These are phyloP conservation scores for Hippocampus barbouri DNA, from an alignment of 2,113 vertebrate genomes.

Conservation along the genomic window DNA sequence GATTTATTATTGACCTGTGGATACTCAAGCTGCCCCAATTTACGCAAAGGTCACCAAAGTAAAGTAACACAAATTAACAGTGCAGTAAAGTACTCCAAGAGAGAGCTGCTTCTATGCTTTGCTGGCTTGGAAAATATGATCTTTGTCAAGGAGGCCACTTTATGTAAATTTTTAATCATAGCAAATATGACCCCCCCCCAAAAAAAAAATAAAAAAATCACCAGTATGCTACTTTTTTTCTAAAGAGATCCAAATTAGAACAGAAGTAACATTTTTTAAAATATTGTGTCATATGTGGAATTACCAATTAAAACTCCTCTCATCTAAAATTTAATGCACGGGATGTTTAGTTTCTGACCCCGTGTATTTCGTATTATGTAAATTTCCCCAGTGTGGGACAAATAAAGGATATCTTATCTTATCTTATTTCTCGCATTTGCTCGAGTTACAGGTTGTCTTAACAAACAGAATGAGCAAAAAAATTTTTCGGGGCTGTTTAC, in stretches of 20 bases:
- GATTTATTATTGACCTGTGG: slow-evolving; percentile 36
- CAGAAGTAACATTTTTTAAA: not conserved
- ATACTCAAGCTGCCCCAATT: slow-evolving; percentile 6
- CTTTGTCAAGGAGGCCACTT: not conserved
- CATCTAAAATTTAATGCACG: not conserved
- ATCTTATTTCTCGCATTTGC: too few relatives aligned
- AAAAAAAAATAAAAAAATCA: too few relatives aligned
- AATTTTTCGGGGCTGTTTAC: too few relatives aligned
- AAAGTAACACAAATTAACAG: not conserved
- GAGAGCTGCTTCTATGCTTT: not conserved
- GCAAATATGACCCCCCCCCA: not conserved
- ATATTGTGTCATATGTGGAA: too few relatives aligned
- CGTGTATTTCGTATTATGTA: too few relatives aligned
- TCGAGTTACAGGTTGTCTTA: too few relatives aligned
- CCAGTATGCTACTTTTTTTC: too few relatives aligned
- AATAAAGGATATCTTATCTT: too few relatives aligned
- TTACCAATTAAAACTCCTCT: not conserved
- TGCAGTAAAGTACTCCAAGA: not conserved
- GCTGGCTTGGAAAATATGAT: not conserved
- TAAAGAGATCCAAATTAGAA: not conserved
- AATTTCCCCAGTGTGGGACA: too few relatives aligned
- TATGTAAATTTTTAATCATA: not conserved
- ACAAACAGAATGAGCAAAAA: too few relatives aligned
- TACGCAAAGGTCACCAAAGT: not conserved
- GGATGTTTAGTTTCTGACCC: not conserved